Evolutionary conservation across 2,888 invertebrate species (phyloP).

Genomic region (Xestia xanthographa): DNA sequence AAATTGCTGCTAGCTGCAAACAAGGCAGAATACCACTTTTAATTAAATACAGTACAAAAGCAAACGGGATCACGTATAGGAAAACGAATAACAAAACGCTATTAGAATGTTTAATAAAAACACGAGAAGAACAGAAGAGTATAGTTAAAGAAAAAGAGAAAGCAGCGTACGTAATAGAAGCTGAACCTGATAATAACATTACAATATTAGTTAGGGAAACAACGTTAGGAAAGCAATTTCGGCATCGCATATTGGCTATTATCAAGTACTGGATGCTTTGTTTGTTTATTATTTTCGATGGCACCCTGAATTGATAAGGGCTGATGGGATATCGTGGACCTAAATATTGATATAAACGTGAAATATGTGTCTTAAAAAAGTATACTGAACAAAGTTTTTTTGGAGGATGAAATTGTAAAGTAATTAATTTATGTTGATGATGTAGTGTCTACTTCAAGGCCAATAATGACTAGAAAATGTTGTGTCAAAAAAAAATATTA

Average conservation of each 20-base stretch:
- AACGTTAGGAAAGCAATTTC: slow-evolving; percentile 89
- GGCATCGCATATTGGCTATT: slow-evolving; percentile 90
- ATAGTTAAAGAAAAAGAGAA: slow-evolving; percentile 69
- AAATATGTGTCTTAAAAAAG: background rate
- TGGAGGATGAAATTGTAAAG: background rate
- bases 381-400: background rate
- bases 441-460: background rate
- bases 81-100: slow-evolving; percentile 59
- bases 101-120: slow-evolving; percentile 67
- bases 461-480: background rate
- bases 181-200: slow-evolving; percentile 84
- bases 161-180: slow-evolving; percentile 74
- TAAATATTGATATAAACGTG: background rate
- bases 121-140: slow-evolving; percentile 43
- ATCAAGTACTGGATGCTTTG: slow-evolving; percentile 76
- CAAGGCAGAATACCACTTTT: slow-evolving; percentile 56
- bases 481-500: too few relatives aligned
- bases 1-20: slow-evolving; percentile 40
- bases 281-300: slow-evolving; percentile 68
- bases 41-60: slow-evolving; percentile 63
- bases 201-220: slow-evolving; percentile 88
- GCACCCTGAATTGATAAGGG: slow-evolving; percentile 26
- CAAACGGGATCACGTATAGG: slow-evolving; percentile 55
- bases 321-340: slow-evolving; percentile 3
- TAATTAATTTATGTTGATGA: slow-evolving; percentile 12